These are phyloP conservation scores for Drosophila tristis DNA, from an alignment of 1,140 invertebrate genomes.

Conservation along the genomic window DNA sequence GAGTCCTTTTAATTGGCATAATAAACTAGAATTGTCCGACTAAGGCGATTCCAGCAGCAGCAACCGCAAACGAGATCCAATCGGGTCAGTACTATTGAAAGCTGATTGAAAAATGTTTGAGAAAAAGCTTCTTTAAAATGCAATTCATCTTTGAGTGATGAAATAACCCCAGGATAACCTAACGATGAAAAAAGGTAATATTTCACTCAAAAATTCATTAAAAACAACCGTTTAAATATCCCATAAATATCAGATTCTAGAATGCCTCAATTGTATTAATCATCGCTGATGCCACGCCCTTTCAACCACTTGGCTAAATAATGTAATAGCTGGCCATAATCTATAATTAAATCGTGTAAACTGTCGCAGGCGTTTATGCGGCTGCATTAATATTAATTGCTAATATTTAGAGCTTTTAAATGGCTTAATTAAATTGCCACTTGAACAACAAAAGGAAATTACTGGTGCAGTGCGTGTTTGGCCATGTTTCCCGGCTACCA, in stretches of 20 bases:
- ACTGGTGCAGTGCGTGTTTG: constrained; percentile 42
- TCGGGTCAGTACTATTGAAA: neutral
- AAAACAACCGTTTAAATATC: neutral
- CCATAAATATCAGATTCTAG: too few relatives aligned
- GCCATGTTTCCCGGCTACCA: neutral
- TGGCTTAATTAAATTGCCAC: constrained; percentile 76
- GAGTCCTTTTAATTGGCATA: constrained; percentile 57
- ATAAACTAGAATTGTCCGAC: constrained; percentile 45
- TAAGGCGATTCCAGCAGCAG: neutral
- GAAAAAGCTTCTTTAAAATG: neutral
- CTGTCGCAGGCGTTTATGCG: constrained; percentile 51
- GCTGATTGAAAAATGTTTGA: neutral
- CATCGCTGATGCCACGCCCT: neutral
- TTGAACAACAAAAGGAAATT: constrained; percentile 58
- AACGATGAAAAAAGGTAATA: too few relatives aligned
- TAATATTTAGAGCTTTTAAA: constrained; percentile 68
- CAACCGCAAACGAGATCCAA: neutral
- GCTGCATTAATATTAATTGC: constrained; percentile 76
- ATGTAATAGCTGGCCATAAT: constrained; percentile 53
- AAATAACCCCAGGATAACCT: too few relatives aligned
- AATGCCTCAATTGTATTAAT: too few relatives aligned
- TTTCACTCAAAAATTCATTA: too few relatives aligned
- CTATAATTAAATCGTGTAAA: constrained; percentile 79
- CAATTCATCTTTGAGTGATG: too few relatives aligned
- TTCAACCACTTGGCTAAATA: constrained; percentile 16